Evolutionary conservation across 2,888 invertebrate genomes (phyloP), one percentile per base, ranked within the genome.

Genomic region (Rhingia campestris): DNA sequence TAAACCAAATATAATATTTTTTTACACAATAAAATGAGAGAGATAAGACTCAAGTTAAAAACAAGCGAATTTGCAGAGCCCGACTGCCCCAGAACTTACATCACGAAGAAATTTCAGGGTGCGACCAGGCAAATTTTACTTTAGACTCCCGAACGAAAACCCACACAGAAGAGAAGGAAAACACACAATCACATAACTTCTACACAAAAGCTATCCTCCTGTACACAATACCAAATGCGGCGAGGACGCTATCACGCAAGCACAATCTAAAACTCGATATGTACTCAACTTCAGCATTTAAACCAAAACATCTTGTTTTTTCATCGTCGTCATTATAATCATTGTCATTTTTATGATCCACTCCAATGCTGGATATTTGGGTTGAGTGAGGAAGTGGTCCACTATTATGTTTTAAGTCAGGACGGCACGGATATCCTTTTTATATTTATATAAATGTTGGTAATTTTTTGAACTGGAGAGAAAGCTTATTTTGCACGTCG

Each of bases 41-140:
- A 45, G 43, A 54, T 69, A 67, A 61, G 22, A 35, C 30, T 58
- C 53, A 80, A 86, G 87, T 87, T 87, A 86, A 87, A 87, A 88
- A 88, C 88, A 87, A 89, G 88, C 88, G 88, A 88, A 87, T 89
- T 88, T 88, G 88, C 87, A 88, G 87, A 88, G 89, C 89, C 88
- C 89, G 90, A 90, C 90, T 90, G 90, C 88, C 90, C 88, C 87
- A 88, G 88, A 88, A 89, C 89, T 90, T 90, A 89, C 89, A 90
- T 89, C 90, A 89, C 89, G 89, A 90, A 88, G 88, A 88, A 89
- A 89, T 88, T 89, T 90, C 90, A 88, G 90, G 90, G 90, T 90
- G 89, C 89, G 87, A 88, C 89, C 89, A 88, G 81, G 74, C 84
- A 84, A 84, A 76, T 85, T 85, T 85, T 72, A 72, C 75, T 85